A percentile compares a stretch with the other conserved stretches of the same genome.
Conservation (phyloP, 64 coral and sea anemone species). For the Actinia equina region DNA sequence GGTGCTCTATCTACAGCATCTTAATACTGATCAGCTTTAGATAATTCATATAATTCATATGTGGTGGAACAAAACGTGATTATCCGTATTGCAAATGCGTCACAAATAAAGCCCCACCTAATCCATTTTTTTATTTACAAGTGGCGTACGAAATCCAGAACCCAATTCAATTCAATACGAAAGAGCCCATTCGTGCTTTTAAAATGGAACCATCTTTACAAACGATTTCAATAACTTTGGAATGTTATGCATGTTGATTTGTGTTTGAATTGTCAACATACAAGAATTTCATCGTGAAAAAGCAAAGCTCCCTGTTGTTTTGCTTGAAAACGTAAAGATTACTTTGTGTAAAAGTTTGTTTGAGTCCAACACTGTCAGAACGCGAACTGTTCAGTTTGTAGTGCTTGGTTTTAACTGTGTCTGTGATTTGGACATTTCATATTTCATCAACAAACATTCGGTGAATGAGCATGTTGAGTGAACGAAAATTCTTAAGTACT, state of each 20-base stretch:
- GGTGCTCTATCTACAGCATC: too few species aligned
- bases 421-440: slow-evolving; percentile 1
- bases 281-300: not conserved
- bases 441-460: not conserved
- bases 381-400: not conserved
- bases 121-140: too few species aligned
- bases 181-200: not conserved
- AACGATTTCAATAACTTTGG: not conserved
- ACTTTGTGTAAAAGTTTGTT: not conserved
- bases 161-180: not conserved
- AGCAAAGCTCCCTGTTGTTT: not conserved
- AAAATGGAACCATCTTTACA: not conserved
- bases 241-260: not conserved
- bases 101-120: too few species aligned
- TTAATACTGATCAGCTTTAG: too few species aligned
- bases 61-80: too few species aligned
- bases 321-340: not conserved
- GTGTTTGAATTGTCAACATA: not conserved
- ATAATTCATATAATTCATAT: too few species aligned
- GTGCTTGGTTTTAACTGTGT: not conserved
- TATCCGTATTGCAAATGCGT: too few species aligned
- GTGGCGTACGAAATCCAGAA: too few species aligned
- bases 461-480: not conserved
- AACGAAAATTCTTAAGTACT: not conserved
- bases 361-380: not conserved